A percentile compares a stretch with the other conserved stretches of the same genome.
phyloP scores from a whole-genome alignment of 2,113 vertebrate genomes.

The Proteles cristata region DNA sequence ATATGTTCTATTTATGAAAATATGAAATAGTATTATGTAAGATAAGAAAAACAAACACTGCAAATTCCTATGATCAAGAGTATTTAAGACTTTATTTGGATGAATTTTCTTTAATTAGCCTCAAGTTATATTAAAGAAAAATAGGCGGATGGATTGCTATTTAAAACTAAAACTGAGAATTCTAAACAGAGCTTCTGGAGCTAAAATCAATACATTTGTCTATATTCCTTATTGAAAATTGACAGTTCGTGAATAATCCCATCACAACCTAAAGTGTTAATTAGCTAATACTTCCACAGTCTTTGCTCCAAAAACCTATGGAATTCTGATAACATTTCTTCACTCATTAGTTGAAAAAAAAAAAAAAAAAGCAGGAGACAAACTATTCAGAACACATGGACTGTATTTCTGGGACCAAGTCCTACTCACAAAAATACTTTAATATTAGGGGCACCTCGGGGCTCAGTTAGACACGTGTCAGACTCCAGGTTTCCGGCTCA shows the following conservation, averaged over 20 bases:
- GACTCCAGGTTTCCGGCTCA: too few species aligned
- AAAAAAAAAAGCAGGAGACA: not conserved
- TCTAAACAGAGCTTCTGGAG: not conserved
- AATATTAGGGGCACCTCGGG: not conserved
- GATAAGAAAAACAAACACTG: not conserved
- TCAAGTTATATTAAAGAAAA: not conserved
- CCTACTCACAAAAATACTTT: not conserved
- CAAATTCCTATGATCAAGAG: not conserved
- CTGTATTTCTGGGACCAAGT: not conserved
- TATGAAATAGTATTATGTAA: not conserved
- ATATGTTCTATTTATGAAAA: not conserved
- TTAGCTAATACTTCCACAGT: not conserved
- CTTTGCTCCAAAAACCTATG: not conserved
- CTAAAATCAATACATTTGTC: not conserved
- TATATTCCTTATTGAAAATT: not conserved
- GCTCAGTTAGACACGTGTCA: too few species aligned
- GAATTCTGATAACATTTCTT: not conserved
- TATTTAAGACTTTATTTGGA: not conserved
- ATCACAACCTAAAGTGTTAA: not conserved
- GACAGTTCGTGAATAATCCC: not conserved
- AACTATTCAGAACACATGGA: not conserved
- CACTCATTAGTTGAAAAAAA: not conserved
- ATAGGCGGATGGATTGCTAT: not conserved
- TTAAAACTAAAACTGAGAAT: constrained; percentile 13
- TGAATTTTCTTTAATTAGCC: not conserved